Conservation (phyloP, 2,888 invertebrate species). For the Tethea ocularis region DNA sequence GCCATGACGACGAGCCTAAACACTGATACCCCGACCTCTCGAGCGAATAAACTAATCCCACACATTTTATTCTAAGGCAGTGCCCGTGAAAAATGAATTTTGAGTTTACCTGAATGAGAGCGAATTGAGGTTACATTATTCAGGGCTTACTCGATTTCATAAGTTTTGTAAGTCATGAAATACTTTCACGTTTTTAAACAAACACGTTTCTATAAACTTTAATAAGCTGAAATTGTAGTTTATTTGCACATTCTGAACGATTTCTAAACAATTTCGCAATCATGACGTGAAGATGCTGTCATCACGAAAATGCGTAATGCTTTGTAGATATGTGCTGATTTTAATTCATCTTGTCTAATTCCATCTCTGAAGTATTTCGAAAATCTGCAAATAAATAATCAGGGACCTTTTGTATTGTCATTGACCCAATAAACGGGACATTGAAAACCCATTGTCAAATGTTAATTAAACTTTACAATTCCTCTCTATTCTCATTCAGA, state of each 20-base stretch:
- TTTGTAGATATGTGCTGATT: too few relatives aligned
- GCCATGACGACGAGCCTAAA: constrained; percentile 56
- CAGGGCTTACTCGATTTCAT: constrained; percentile 41
- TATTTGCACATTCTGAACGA: too few relatives aligned
- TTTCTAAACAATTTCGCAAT: too few relatives aligned
- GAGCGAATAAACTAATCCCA: constrained; percentile 61
- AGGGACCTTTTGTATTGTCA: too few relatives aligned
- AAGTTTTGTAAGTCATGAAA: constrained; percentile 16
- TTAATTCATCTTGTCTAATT: too few relatives aligned
- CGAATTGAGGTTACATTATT: constrained; percentile 63
- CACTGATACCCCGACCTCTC: constrained; percentile 46
- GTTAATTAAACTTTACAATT: neutral
- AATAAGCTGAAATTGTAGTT: neutral
- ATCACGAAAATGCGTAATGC: too few relatives aligned
- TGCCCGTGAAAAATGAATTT: constrained; percentile 68
- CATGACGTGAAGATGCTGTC: too few relatives aligned
- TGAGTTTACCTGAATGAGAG: constrained; percentile 50
- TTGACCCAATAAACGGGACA: too few relatives aligned
- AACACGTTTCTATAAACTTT: neutral
- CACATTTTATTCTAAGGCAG: constrained; percentile 55
- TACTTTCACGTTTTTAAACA: neutral
- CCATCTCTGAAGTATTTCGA: too few relatives aligned
- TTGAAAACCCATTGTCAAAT: neutral
- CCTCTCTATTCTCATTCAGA: neutral
- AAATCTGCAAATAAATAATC: too few relatives aligned